These are phyloP conservation scores for Nettapus auritus DNA, from an alignment of 2,113 vertebrate species.

Conservation along the genomic window DNA sequence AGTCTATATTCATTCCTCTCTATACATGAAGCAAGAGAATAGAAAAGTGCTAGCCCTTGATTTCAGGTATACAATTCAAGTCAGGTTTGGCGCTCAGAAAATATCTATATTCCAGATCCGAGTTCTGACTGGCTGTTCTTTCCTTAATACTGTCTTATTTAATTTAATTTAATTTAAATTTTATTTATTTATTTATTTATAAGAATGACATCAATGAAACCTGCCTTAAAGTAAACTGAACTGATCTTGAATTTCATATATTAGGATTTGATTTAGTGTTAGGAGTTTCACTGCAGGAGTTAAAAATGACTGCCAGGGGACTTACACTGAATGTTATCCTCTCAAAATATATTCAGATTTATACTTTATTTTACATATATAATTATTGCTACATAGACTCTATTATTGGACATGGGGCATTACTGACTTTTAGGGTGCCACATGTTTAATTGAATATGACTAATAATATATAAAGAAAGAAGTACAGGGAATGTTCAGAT, in stretches of 20 bases:
- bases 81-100: slow-evolving; percentile 20
- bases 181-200: fast-evolving
- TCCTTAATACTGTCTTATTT: background rate
- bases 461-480: background rate
- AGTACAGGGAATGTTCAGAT: background rate
- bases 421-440: background rate
- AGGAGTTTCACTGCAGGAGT: background rate
- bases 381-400: background rate
- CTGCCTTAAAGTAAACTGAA: background rate
- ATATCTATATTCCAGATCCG: background rate
- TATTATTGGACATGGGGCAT: background rate
- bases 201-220: slow-evolving; percentile 3
- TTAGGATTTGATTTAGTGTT: background rate
- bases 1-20: slow-evolving; percentile 40
- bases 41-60: slow-evolving; percentile 12
- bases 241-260: background rate
- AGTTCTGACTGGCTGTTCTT: background rate
- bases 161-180: background rate
- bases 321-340: background rate
- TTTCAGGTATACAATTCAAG: slow-evolving; percentile 47
- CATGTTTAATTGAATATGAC: background rate
- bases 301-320: background rate
- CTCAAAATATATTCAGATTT: background rate
- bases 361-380: background rate
- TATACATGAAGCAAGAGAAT: background rate